Base-by-base conservation (phyloP, 2,888 invertebrate species). In the Chironomus riparius region DNA sequence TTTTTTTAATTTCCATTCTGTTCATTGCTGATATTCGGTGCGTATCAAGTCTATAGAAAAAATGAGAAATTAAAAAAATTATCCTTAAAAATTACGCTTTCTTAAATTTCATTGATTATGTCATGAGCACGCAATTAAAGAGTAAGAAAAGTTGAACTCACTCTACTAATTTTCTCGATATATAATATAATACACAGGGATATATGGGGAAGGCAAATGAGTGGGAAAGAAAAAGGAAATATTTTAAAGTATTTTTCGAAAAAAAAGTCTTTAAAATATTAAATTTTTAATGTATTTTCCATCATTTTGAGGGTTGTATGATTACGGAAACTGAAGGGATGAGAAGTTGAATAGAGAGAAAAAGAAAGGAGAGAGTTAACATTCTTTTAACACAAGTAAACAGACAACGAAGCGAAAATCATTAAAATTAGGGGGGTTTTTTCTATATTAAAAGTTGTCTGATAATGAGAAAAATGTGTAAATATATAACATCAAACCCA, bases 331-430 rank as follows among this genome's bases (percentile, higher is more conserved):
- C 47, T 56, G 56, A 6, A 15, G 4, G 56, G 6, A 56, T 18
- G 56, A 56, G 56, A 56, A 18, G 56, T 56, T 18, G 56, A 38
- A 18, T 56, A 56, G 56, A 13, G 62, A 21, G 65, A 65, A 65
- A 65, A 65, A 65, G 65, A 65, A 24, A 24, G 24, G 68, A 74
- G 68, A 68, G 74, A 74, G 74, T 74, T 74, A 74, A 74, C 74
- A 74, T 74, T 74, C 74, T 74, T 74, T 74, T 74, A 74, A 74
- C 68, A 74, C 74, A 74, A 74, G 74, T 68, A 74, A 74, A 74
- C 74, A 74, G 74, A 74, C 74, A 74, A 74, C 74, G 74, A 74
- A 74, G 74, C 74, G 74, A 74, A 74, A 74, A 74, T 74, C 74
- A 74, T 74, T 74, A 74, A 74, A 74, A 74, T 74, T 74, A 74